phyloP scores from a whole-genome alignment of 2,113 vertebrate species.

The Peromyscus maniculatus region DNA sequence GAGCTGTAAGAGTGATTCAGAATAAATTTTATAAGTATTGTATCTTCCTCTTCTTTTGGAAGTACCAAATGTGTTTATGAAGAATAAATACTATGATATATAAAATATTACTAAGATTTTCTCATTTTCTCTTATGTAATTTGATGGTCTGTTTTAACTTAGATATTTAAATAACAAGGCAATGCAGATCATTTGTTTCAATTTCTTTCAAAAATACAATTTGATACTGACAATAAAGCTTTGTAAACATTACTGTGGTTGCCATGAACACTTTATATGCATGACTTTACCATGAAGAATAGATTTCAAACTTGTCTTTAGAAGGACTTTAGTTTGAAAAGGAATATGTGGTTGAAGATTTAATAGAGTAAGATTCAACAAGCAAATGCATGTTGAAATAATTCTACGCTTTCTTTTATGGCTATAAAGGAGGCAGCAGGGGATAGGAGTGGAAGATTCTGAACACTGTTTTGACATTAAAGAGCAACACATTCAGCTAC shows the following conservation, averaged over 20 bases:
- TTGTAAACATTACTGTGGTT: conserved; percentile 26
- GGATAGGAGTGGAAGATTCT: conserved; percentile 65
- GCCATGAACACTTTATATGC: conserved; percentile 15
- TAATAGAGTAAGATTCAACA: conserved; percentile 55
- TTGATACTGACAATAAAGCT: neutral
- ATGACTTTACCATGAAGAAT: conserved; percentile 45
- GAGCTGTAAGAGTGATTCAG: neutral
- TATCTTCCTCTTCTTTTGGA: neutral
- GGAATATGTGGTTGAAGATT: conserved; percentile 28
- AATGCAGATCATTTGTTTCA: neutral
- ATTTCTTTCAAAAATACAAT: conserved; percentile 37
- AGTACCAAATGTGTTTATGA: neutral
- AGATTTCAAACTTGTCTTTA: conserved; percentile 62
- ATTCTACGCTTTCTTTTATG: conserved; percentile 64
- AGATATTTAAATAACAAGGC: conserved; percentile 16
- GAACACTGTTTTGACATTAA: conserved; percentile 59
- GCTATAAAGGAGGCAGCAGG: conserved; percentile 67
- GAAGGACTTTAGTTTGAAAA: conserved; percentile 64
- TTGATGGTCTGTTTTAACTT: conserved; percentile 10
- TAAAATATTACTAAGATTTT: neutral
- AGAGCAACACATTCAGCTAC: conserved; percentile 66
- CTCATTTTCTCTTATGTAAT: neutral
- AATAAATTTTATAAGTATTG: neutral
- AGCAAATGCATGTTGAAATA: conserved; percentile 55
- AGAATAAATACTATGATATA: neutral